Conservation (phyloP, 2,113 vertebrate genomes). For the Noctilio leporinus region DNA sequence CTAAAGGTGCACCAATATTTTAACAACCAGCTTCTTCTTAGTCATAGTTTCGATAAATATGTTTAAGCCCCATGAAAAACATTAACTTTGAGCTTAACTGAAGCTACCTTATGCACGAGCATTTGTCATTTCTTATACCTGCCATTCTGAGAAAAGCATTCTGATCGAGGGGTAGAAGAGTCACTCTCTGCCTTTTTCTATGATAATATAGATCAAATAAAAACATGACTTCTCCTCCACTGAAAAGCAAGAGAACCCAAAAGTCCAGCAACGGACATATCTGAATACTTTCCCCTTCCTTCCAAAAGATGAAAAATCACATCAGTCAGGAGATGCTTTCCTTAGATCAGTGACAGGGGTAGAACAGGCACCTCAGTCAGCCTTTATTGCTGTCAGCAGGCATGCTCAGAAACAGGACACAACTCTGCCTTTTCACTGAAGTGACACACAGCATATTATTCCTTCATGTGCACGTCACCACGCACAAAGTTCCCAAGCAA, state of each 20-base stretch:
- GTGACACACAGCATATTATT: conserved; percentile 25
- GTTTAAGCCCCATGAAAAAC: neutral
- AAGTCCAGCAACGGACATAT: neutral
- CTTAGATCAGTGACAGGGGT: conserved; percentile 50
- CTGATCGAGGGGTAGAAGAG: neutral
- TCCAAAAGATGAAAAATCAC: conserved; percentile 35
- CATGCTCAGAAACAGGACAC: neutral
- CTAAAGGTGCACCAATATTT: conserved; percentile 23
- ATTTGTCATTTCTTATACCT: neutral
- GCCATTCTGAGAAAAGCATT: conserved; percentile 20
- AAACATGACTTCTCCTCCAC: neutral
- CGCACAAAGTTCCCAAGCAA: conserved; percentile 31
- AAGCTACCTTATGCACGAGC: neutral
- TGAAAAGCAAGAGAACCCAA: neutral
- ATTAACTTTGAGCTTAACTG: conserved; percentile 7
- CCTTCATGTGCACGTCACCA: conserved; percentile 20
- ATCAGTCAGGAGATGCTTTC: conserved; percentile 40
- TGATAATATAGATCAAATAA: neutral
- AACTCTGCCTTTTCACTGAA: conserved; percentile 13
- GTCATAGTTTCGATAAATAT: neutral
- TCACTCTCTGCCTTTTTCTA: neutral
- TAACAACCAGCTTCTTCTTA: conserved; percentile 15
- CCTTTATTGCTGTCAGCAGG: neutral
- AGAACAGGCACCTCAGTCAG: neutral
- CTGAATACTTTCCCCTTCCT: neutral